These are phyloP conservation scores for Petaurus breviceps DNA, from an alignment of 2,113 vertebrate species.

Conservation along the genomic window DNA sequence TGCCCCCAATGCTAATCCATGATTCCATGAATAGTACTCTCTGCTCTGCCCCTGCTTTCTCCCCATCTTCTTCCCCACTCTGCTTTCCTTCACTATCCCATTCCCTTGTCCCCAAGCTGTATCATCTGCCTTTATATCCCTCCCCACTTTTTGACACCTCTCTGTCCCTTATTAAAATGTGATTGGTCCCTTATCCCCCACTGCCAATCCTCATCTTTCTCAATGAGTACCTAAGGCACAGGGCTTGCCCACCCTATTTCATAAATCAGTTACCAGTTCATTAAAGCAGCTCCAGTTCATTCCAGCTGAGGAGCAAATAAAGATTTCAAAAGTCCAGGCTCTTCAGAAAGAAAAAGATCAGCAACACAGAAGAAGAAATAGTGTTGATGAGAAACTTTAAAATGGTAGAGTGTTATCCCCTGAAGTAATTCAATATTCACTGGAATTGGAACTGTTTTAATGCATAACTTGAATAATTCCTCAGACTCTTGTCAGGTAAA, in stretches of 20 bases:
- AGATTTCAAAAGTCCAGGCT: constrained; percentile 82
- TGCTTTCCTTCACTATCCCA: not conserved
- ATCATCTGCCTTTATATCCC: not conserved
- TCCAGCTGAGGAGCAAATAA: constrained; percentile 80
- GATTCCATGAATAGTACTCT: not conserved
- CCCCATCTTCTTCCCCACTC: not conserved
- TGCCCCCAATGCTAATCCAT: not conserved
- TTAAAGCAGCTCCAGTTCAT: constrained; percentile 78
- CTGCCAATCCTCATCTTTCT: not conserved
- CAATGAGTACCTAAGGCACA: not conserved
- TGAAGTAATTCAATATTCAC: constrained; percentile 86
- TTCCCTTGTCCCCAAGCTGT: not conserved
- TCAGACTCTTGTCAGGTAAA: constrained; percentile 20
- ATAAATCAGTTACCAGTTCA: not conserved
- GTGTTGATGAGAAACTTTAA: constrained; percentile 88
- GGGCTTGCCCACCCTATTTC: not conserved
- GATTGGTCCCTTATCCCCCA: not conserved
- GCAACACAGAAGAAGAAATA: constrained; percentile 85
- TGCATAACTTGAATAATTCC: constrained; percentile 35
- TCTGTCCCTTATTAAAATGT: not conserved
- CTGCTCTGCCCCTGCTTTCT: not conserved
- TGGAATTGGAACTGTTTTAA: constrained; percentile 69
- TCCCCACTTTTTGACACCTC: not conserved
- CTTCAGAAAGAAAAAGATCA: constrained; percentile 86
- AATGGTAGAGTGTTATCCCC: constrained; percentile 85